Evolutionary conservation across 2,113 vertebrate species (phyloP).

Genomic region (Mustela lutreola): DNA sequence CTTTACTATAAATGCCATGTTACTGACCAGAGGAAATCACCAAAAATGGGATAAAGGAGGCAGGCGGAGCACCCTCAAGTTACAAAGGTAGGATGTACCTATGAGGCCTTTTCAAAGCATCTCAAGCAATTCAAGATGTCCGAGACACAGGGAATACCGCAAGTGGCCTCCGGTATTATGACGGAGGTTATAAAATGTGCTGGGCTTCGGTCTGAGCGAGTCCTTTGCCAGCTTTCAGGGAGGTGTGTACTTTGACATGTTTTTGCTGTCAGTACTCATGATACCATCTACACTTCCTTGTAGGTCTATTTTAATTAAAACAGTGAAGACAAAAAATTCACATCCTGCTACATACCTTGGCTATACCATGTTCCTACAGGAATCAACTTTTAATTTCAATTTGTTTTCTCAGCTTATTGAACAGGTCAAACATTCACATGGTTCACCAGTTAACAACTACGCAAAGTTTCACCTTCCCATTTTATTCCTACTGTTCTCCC

Average conservation of each 20-base stretch:
- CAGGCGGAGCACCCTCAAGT: neutral
- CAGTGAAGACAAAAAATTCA: neutral
- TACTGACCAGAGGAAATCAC: neutral
- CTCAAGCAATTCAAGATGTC: neutral
- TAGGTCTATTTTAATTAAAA: neutral
- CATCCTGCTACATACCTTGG: neutral
- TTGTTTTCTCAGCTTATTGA: conserved; percentile 2
- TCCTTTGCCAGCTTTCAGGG: neutral
- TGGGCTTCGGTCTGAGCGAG: neutral
- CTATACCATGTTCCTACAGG: neutral
- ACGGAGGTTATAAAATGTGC: neutral
- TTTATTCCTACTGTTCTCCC: neutral
- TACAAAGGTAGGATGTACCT: neutral
- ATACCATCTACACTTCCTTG: neutral
- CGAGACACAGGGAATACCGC: neutral
- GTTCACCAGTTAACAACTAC: conserved; percentile 26
- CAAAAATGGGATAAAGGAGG: neutral
- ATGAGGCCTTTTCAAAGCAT: neutral
- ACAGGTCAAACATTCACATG: neutral
- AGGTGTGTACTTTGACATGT: neutral
- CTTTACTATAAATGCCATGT: neutral
- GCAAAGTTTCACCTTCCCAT: neutral
- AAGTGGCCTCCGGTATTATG: neutral
- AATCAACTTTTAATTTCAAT: conserved; percentile 35
- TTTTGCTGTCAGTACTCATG: neutral